phyloP scores from a whole-genome alignment of 1,140 invertebrate species.

The Drosophila ironensis region DNA sequence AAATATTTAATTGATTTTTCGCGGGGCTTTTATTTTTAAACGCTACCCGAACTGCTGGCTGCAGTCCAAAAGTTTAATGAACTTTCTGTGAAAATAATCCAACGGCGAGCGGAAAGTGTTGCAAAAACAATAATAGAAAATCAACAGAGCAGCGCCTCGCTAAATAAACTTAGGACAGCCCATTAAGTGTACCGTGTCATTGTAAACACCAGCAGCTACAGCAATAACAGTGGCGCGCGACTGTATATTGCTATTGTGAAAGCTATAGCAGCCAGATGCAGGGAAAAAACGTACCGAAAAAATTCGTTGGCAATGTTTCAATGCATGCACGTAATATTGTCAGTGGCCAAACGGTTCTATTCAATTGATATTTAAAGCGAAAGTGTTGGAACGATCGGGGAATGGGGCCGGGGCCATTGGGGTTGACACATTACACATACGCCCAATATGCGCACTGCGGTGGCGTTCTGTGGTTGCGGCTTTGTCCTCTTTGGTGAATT shows the following conservation, averaged over 20 bases:
- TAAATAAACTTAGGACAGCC: constrained; percentile 56
- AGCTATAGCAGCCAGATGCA: not conserved
- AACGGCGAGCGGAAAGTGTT: constrained; percentile 15
- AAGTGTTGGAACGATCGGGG: constrained; percentile 19
- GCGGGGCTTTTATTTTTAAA: not conserved
- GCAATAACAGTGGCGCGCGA: constrained; percentile 13
- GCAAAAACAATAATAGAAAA: constrained; percentile 66
- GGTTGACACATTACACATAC: constrained; percentile 42
- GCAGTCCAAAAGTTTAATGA: constrained; percentile 54
- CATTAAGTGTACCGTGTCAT: constrained; percentile 63
- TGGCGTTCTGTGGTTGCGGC: constrained; percentile 43
- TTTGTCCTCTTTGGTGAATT: constrained; percentile 22
- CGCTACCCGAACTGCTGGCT: constrained; percentile 7
- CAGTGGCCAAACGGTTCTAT: constrained; percentile 13
- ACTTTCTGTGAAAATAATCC: constrained; percentile 34
- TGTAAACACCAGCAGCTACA: constrained; percentile 44
- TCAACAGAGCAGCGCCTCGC: constrained; percentile 62
- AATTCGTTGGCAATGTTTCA: constrained; percentile 30
- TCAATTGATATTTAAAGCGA: constrained; percentile 53
- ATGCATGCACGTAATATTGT: constrained; percentile 3
- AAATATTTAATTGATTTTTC: constrained; percentile 37
- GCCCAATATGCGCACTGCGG: constrained; percentile 30
- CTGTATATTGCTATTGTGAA: not conserved
- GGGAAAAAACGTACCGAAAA: not conserved
- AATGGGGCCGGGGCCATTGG: constrained; percentile 2